phyloP scores from a whole-genome alignment of 2,113 vertebrate species.

The Alexandromys fortis region DNA sequence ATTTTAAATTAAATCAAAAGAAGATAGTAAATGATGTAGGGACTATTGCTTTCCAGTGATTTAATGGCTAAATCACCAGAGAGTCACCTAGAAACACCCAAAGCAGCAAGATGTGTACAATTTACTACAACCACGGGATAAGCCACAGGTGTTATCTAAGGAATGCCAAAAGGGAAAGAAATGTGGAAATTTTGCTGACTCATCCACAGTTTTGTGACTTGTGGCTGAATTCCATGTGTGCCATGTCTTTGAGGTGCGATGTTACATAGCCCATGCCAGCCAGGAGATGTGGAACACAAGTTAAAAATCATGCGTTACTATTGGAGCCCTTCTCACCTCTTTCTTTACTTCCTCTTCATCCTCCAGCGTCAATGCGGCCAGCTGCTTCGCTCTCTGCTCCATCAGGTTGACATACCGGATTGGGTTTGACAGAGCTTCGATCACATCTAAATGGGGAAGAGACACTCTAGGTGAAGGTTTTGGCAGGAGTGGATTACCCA shows the following conservation, averaged over 20 bases:
- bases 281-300: background rate
- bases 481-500: background rate
- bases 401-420: slow-evolving; percentile 97
- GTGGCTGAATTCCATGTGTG: background rate
- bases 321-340: slow-evolving; percentile 87
- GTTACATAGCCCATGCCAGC: background rate
- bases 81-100: slow-evolving; percentile 16
- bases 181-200: background rate
- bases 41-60: background rate
- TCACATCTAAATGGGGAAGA: slow-evolving; percentile 90
- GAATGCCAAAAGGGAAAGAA: background rate
- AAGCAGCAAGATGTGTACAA: background rate
- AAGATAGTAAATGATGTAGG: slow-evolving; percentile 21
- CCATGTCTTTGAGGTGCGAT: background rate
- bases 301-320: background rate
- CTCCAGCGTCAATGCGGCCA: slow-evolving; percentile 96
- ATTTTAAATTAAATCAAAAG: slow-evolving; percentile 9
- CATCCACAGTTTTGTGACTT: background rate
- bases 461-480: slow-evolving; percentile 56
- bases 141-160: background rate
- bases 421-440: slow-evolving; percentile 98
- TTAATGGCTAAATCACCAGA: background rate
- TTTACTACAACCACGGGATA: background rate
- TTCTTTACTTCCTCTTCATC: slow-evolving; percentile 96
- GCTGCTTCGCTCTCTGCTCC: slow-evolving; percentile 97